Evolutionary conservation across 1,140 invertebrate genomes (phyloP).

Genomic region (Teleogryllus occipitalis): DNA sequence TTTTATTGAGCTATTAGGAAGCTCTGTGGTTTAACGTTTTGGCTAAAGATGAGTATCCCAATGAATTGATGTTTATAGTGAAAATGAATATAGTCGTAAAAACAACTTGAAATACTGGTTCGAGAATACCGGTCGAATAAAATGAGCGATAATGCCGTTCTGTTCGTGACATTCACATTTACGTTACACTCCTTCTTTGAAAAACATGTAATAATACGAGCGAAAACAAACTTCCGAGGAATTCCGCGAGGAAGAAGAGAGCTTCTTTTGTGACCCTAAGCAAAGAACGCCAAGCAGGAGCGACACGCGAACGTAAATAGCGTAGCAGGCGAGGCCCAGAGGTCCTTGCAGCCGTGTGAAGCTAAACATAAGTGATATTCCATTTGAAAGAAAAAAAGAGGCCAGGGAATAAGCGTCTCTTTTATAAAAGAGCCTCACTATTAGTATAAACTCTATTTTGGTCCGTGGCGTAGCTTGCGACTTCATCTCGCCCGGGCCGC

Average conservation of each 20-base stretch:
- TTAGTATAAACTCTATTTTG: neutral
- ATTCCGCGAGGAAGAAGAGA: neutral
- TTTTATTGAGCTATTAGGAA: constrained; percentile 2
- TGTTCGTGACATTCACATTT: no score
- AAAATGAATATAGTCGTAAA: neutral
- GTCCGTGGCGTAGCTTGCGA: neutral
- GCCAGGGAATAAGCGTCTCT: neutral
- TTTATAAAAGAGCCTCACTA: neutral
- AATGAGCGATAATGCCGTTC: neutral
- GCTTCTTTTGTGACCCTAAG: neutral
- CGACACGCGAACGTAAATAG: neutral
- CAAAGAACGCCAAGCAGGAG: neutral
- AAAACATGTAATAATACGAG: neutral
- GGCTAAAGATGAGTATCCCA: neutral
- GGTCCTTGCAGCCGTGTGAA: no score
- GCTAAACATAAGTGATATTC: neutral
- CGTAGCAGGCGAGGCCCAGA: neutral
- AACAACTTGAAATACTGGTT: neutral
- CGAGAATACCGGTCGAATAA: neutral
- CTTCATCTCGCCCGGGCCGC: neutral
- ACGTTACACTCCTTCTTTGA: no score
- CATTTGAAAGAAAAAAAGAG: neutral
- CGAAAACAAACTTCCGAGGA: neutral
- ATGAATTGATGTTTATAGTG: neutral
- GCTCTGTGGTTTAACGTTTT: neutral